A percentile compares a stretch with the other conserved stretches of the same genome.
Evolutionary conservation across 2,113 vertebrate genomes (phyloP).

Genomic region (Rhea pennata): DNA sequence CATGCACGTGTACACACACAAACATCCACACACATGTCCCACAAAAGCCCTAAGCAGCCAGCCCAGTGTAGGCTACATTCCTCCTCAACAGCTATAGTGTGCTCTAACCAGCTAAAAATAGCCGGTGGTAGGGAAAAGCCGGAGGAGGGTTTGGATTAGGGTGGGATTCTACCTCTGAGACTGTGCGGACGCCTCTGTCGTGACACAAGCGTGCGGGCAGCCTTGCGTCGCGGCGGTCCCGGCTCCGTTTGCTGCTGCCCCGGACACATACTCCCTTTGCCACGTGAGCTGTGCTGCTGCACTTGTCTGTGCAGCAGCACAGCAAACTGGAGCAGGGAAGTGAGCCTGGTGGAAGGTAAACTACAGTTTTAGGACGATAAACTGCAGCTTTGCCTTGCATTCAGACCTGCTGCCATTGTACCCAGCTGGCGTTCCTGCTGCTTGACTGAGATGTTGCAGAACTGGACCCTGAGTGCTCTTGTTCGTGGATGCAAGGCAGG

Average conservation of each 20-base stretch:
- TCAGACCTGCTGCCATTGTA: neutral
- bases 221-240: too few relatives aligned
- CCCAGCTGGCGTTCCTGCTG: neutral
- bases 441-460: neutral
- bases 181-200: too few relatives aligned
- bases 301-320: neutral
- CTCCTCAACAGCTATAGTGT: fast-evolving
- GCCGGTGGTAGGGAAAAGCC: neutral
- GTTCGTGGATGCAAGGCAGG: neutral
- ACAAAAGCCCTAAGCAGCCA: neutral
- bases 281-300: too few relatives aligned
- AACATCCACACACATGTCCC: neutral
- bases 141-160: fast-evolving
- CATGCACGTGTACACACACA: fast-evolving
- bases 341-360: neutral
- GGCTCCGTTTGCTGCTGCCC: too few relatives aligned
- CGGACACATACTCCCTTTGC: too few relatives aligned
- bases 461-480: neutral
- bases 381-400: neutral
- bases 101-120: neutral
- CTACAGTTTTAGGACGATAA: neutral
- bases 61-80: neutral
- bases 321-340: neutral
- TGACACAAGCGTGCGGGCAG: too few relatives aligned
- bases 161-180: fast-evolving